These are phyloP conservation scores for Saccostrea echinata DNA, from an alignment of 1,140 invertebrate genomes.

Conservation along the genomic window DNA sequence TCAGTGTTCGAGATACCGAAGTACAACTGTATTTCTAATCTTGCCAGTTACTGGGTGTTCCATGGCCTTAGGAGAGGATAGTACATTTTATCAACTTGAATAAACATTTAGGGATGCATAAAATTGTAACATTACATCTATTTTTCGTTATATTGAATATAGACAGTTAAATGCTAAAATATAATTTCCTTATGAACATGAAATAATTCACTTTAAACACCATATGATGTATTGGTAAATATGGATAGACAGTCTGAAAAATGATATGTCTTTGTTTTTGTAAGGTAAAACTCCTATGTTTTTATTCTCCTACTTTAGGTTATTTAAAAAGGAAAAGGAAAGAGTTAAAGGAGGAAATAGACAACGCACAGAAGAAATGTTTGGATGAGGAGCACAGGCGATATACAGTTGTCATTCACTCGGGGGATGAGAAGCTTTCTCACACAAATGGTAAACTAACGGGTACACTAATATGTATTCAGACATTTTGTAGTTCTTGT, in stretches of 20 bases:
- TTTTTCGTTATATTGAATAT: too few species aligned
- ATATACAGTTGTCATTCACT: constrained; percentile 62
- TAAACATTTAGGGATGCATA: too few species aligned
- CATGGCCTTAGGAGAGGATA: too few species aligned
- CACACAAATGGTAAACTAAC: constrained; percentile 37
- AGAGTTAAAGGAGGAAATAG: constrained; percentile 61
- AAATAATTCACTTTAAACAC: too few species aligned
- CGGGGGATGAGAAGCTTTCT: not conserved
- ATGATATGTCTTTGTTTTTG: not conserved
- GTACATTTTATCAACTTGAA: too few species aligned
- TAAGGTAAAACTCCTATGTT: not conserved
- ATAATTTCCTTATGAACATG: too few species aligned
- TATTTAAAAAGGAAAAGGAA: constrained; percentile 65
- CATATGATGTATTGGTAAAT: not conserved
- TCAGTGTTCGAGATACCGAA: too few species aligned
- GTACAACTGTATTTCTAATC: too few species aligned
- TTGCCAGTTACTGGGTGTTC: too few species aligned
- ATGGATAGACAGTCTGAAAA: not conserved
- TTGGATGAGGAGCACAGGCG: constrained; percentile 50
- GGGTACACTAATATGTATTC: too few species aligned
- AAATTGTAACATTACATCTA: too few species aligned
- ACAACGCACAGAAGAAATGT: constrained; percentile 59
- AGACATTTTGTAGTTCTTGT: too few species aligned
- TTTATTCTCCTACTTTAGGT: constrained; percentile 44
- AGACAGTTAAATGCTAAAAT: not conserved